These are phyloP conservation scores for Porphyrio hochstetteri DNA, from an alignment of 2,113 vertebrate genomes.

Conservation along the genomic window DNA sequence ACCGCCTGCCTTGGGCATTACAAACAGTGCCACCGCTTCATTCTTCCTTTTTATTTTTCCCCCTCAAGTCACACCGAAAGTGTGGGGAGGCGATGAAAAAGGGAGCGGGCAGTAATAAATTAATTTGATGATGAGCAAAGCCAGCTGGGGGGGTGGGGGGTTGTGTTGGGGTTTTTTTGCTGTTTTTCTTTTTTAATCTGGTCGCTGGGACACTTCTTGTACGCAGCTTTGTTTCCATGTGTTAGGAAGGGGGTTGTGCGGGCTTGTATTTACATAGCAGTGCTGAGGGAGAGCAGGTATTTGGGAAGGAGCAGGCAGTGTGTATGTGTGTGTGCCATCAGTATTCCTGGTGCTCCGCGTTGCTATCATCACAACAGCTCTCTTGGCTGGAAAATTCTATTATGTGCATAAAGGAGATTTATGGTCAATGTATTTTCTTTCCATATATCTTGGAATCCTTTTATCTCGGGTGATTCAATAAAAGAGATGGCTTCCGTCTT, in stretches of 20 bases:
- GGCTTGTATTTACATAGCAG: slow-evolving; percentile 28
- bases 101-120: neutral
- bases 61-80: neutral
- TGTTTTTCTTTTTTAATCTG: neutral
- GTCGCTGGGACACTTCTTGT: slow-evolving; percentile 44
- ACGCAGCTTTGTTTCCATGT: slow-evolving; percentile 55
- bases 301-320: slow-evolving; percentile 6
- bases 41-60: neutral
- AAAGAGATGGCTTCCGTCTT: slow-evolving; percentile 56
- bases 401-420: slow-evolving; percentile 56
- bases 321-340: neutral
- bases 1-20: slow-evolving; percentile 45
- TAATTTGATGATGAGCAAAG: neutral
- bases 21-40: slow-evolving; percentile 16
- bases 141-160: neutral
- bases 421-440: slow-evolving; percentile 45
- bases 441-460: slow-evolving; percentile 48
- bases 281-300: slow-evolving; percentile 36
- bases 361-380: slow-evolving; percentile 54
- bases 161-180: too few relatives aligned
- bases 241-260: neutral
- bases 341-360: neutral
- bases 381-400: slow-evolving; percentile 63
- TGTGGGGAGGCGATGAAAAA: neutral
- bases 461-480: slow-evolving; percentile 42